Conservation (phyloP, 2,888 invertebrate species). For the Polymixis lichenea region DNA sequence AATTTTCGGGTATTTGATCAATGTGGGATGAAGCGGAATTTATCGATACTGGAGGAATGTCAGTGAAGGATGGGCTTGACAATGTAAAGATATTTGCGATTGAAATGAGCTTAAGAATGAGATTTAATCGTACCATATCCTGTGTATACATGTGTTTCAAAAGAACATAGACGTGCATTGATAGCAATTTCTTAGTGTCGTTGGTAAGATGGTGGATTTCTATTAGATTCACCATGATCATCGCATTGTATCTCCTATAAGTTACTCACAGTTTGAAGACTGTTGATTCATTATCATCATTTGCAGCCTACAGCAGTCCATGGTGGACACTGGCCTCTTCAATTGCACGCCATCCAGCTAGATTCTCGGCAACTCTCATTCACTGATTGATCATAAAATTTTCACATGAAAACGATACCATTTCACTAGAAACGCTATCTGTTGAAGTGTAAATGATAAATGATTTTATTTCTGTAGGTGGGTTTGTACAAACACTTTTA, state of each 20-base stretch:
- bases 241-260: not conserved
- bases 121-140: not conserved
- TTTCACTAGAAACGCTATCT: not conserved
- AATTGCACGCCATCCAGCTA: too few species aligned
- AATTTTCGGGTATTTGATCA: slow-evolving; percentile 5
- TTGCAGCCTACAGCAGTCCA: too few species aligned
- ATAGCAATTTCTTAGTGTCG: not conserved
- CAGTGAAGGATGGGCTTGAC: not conserved
- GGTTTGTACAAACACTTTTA: too few species aligned
- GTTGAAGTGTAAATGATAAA: too few species aligned
- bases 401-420: not conserved
- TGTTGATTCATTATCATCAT: not conserved
- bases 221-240: not conserved
- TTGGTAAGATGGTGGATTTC: not conserved
- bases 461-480: too few species aligned
- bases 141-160: not conserved
- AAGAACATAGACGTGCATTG: not conserved
- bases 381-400: not conserved
- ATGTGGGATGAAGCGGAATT: slow-evolving; percentile 28
- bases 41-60: slow-evolving; percentile 17
- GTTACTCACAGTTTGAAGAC: not conserved
- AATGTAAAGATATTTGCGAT: not conserved
- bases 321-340: too few species aligned
- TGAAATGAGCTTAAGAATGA: not conserved
- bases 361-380: too few species aligned